Base-by-base conservation (phyloP, 2,888 invertebrate genomes). In the Gibbula magus region DNA sequence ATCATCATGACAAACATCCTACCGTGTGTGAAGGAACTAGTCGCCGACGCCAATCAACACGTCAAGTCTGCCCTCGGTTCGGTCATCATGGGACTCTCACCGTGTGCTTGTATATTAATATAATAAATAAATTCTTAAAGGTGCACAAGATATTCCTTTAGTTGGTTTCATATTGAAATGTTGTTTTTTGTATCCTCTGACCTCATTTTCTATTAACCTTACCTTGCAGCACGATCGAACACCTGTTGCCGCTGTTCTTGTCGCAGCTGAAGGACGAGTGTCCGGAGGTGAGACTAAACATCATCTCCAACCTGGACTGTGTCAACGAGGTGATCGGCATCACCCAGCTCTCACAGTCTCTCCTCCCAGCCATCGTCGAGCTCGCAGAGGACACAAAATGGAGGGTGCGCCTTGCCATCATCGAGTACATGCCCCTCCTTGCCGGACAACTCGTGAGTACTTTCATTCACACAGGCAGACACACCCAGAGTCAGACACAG, bases 31-130 rank as follows among this genome's bases (percentile, higher is more conserved):
- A 99, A 99, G 93, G 99, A 99, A 91, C 94, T 99, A 78, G 99
- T 99, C 0, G 96, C 96, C 32, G 99, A 99, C 93, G 96, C 98
- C 74, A 99, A 99, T 94, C 99, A 99, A 90, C 99, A 99, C 93
- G 99, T 99, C 0, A 99, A 99, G 94, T 98, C 99, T 0, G 99
- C 99, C 0, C 94, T 99, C 56, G 99, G 99, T 0, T 98, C 98
- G 7, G 99, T 99, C 85, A 99, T 99, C 88, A 99, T 99, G 99
- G 99, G 99, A 0, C 94, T 99, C 22, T 98, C 99, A 91, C 99
- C 99, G 39, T 35, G 3, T 5, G 3, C 35, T n/a, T n/a, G n/a
- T n/a, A n/a, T n/a, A n/a, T n/a, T n/a, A n/a, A n/a, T n/a, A n/a
- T n/a, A n/a, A n/a, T n/a, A n/a, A n/a, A n/a, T n/a, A n/a, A n/a